phyloP scores from a whole-genome alignment of 2,113 vertebrate genomes.

The Greenwoodochromis staneri region DNA sequence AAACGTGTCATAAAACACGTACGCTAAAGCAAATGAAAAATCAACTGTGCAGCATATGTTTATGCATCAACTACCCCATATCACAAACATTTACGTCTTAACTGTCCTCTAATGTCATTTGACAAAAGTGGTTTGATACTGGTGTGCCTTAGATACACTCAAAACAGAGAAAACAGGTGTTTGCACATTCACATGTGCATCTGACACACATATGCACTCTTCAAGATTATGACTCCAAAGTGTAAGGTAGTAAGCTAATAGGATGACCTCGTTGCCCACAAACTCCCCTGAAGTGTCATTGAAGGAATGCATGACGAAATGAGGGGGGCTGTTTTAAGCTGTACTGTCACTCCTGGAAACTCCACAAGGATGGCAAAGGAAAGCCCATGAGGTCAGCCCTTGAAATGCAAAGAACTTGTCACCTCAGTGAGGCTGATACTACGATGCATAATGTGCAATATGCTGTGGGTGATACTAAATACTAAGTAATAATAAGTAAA shows the following conservation, averaged over 20 bases:
- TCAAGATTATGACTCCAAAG: neutral
- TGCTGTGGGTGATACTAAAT: neutral
- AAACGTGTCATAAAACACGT: neutral
- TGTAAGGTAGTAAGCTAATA: neutral
- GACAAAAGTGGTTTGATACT: neutral
- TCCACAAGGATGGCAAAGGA: neutral
- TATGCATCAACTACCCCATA: neutral
- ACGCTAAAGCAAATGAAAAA: neutral
- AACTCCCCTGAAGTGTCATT: neutral
- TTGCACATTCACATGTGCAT: neutral
- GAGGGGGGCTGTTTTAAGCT: neutral
- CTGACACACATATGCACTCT: neutral
- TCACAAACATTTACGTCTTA: neutral
- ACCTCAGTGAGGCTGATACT: neutral
- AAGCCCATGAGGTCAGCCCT: neutral
- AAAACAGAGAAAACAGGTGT: conserved; percentile 39
- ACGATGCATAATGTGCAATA: neutral
- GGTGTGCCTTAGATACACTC: neutral
- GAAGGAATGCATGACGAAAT: conserved; percentile 11
- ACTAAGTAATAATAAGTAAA: conserved; percentile 1
- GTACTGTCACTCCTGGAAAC: conserved; percentile 4
- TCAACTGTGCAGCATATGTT: neutral
- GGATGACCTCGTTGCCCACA: conserved; percentile 4
- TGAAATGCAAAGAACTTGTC: neutral
- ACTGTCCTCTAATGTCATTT: conserved; percentile 29